These are phyloP conservation scores for Gobio occitaniae DNA, from an alignment of 2,797 vertebrate species.

Conservation along the genomic window DNA sequence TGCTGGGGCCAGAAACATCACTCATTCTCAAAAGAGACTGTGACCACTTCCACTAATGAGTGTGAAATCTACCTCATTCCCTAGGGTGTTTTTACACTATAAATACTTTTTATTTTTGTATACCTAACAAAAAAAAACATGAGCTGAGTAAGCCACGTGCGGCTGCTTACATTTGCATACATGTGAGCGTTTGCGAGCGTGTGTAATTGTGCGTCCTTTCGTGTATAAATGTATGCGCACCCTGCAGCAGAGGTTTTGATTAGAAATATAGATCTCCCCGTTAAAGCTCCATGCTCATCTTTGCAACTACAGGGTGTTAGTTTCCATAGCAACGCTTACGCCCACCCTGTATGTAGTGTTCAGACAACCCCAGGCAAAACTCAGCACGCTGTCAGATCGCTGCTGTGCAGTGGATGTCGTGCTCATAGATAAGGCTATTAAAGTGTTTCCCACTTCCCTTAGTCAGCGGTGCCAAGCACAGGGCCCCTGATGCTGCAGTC, in stretches of 20 bases:
- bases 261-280: conserved; percentile 53
- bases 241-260: conserved; percentile 53
- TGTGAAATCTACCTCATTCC: not conserved
- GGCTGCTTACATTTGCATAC: conserved; percentile 16
- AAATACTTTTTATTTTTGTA: conserved; percentile 2
- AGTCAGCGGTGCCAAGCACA: conserved; percentile 60
- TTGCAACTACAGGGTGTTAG: conserved; percentile 66
- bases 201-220: conserved; percentile 42
- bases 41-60: conserved; percentile 1
- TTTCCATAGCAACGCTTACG: conserved; percentile 79
- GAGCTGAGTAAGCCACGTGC: not conserved
- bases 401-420: conserved; percentile 65
- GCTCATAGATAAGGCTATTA: conserved; percentile 77
- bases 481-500: conserved; percentile 52
- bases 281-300: conserved; percentile 51
- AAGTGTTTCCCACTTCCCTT: conserved; percentile 68
- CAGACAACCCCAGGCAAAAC: conserved; percentile 59
- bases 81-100: not conserved
- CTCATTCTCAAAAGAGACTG: not conserved
- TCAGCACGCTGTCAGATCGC: conserved; percentile 70
- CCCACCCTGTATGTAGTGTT: conserved; percentile 63
- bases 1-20: not conserved
- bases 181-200: not conserved
- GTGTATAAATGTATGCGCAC: conserved; percentile 39
- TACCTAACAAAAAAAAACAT: not conserved